Evolutionary conservation across 2,888 invertebrate species (phyloP), one percentile per base, ranked within the genome.

Genomic region (Ectemnius cavifrons): DNA sequence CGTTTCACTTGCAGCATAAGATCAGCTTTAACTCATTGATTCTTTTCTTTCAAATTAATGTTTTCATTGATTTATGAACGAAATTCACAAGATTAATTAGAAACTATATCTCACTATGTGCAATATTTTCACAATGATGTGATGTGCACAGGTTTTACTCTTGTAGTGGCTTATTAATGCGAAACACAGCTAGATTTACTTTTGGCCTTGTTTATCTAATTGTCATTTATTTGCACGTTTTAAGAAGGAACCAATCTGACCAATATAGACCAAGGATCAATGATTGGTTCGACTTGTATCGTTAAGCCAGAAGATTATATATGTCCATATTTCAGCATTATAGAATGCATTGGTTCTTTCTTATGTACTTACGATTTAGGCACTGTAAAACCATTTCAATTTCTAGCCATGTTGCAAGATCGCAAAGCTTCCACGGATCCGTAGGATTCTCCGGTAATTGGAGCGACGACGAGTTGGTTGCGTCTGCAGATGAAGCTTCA

Each of bases 401-500:
- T 89, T 89, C 70, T 92, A 93, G 92, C 87, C 92, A 92, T 85
- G 94, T 94, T 80, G 91, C 93, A 75, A 92, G 94, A 84, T 94
- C 94, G 82, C 94, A 93, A 89, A 94, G 94, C 78, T 94, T 94
- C 90, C 93, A 94, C 89, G 93, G 93, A 61, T 93, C 92, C 47
- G 91, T 92, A 83, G 86, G 92, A 79, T 87, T 90, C 73, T 91
- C 92, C 16, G 86, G 88, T 68, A 88, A 88, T 65, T 88, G 87
- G 86, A 88, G 88, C 64, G 88, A 88, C 52, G 88, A 88, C 61
- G 88, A 88, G 67, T 76, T 87, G 27, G 81, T 85, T 63, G 85
- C 84, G 63, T 88, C 88, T 8, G 88, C 88, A 18, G 88, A 88
- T 60, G 88, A 88, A 71, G 78, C 84, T 13, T 78, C 86, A 16